These are phyloP conservation scores for Glyphotaelius pellucidus DNA, from an alignment of 2,888 invertebrate species.

Conservation along the genomic window DNA sequence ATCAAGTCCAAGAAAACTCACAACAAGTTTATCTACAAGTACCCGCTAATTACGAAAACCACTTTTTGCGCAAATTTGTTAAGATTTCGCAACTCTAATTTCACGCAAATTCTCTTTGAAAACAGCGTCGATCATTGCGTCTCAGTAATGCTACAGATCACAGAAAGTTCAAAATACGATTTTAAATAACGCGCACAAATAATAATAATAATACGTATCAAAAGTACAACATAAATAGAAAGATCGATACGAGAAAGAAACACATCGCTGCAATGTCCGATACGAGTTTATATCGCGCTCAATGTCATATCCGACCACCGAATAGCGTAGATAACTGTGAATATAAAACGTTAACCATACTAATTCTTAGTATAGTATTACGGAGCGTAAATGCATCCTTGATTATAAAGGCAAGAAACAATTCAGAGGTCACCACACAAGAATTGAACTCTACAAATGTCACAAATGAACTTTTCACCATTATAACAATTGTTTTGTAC, in stretches of 20 bases:
- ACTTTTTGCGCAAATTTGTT: not conserved
- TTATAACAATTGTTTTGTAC: not conserved
- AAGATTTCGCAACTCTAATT: not conserved
- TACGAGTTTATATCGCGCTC: not conserved
- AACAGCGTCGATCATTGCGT: not conserved
- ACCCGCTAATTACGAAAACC: not conserved
- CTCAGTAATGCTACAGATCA: not conserved
- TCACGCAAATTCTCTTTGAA: not conserved
- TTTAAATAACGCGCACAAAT: slow-evolving; percentile 28
- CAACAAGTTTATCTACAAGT: not conserved
- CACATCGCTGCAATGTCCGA: not conserved
- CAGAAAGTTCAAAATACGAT: not conserved
- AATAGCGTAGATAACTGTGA: not conserved
- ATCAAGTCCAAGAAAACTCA: not conserved
- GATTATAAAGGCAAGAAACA: slow-evolving; percentile 42
- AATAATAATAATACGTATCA: not conserved
- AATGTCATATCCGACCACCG: not conserved
- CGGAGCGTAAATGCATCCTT: slow-evolving; percentile 42
- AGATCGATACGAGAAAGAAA: slow-evolving; percentile 29
- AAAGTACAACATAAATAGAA: slow-evolving; percentile 36
- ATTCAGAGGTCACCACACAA: slow-evolving; percentile 56
- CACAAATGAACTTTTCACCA: slow-evolving; percentile 16
- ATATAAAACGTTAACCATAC: not conserved
- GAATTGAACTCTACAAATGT: slow-evolving; percentile 53
- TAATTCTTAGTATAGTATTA: not conserved